phyloP scores from a whole-genome alignment of 2,113 vertebrate species.

The Spilogale gracilis region DNA sequence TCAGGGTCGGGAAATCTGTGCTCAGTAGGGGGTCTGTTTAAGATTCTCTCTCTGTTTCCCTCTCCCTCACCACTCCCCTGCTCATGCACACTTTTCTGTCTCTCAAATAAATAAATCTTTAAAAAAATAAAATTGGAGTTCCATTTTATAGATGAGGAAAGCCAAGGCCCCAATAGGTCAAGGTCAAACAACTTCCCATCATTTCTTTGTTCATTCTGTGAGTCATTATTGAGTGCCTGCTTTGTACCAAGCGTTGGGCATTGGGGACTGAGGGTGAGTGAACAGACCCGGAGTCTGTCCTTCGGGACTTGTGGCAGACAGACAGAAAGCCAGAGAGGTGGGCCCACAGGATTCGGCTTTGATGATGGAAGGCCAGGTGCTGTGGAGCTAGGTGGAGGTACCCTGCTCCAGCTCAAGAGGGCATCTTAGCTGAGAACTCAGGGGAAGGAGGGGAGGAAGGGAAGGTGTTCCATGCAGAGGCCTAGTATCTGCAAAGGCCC shows the following conservation, averaged over 20 bases:
- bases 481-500: not conserved
- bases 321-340: not conserved
- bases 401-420: not conserved
- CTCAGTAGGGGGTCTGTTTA: not conserved
- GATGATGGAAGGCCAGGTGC: not conserved
- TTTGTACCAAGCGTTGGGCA: not conserved
- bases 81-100: not conserved
- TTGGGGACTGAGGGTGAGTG: not conserved
- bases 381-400: not conserved
- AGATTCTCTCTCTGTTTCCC: not conserved
- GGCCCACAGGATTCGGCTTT: not conserved
- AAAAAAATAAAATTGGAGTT: not conserved
- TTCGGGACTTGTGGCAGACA: fast-evolving
- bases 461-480: not conserved
- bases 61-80: not conserved
- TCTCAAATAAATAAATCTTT: not conserved
- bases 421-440: not conserved
- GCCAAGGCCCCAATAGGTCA: not conserved
- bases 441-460: not conserved
- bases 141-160: not conserved
- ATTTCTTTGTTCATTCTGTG: not conserved
- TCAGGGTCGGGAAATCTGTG: too few species aligned
- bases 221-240: not conserved
- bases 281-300: not conserved
- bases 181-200: too few species aligned